Evolutionary conservation across 92 coral and sea anemone genomes (phyloP).

Genomic region (Bergia puertoricense): DNA sequence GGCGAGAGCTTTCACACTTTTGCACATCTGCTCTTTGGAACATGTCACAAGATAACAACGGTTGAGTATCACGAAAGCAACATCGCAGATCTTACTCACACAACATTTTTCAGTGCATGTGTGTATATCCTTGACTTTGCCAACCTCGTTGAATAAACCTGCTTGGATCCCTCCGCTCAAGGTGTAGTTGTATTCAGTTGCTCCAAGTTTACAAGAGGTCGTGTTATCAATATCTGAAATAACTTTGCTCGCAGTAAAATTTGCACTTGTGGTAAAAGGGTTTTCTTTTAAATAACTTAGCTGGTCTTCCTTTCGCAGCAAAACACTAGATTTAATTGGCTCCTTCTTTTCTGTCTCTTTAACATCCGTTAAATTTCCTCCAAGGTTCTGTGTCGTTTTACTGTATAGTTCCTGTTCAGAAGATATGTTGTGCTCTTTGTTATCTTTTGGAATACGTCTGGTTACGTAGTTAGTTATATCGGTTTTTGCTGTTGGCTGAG

Average conservation of each 20-base stretch:
- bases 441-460: neutral
- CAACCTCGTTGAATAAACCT: slow-evolving; percentile 86
- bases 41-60: slow-evolving; percentile 92
- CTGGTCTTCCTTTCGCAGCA: neutral
- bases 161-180: slow-evolving; percentile 81
- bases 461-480: neutral
- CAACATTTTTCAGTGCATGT: slow-evolving; percentile 82
- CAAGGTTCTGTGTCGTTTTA: neutral
- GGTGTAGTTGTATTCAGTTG: slow-evolving; percentile 76
- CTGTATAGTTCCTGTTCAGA: neutral
- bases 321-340: neutral
- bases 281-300: neutral
- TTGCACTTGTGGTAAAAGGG: neutral
- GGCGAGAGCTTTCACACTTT: slow-evolving; percentile 85
- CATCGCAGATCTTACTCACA: slow-evolving; percentile 75
- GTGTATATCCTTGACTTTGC: slow-evolving; percentile 61
- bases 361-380: neutral
- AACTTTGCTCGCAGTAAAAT: neutral
- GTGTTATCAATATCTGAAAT: neutral
- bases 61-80: slow-evolving; percentile 86
- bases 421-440: neutral
- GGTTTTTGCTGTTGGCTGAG: neutral
- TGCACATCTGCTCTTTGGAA: slow-evolving; percentile 68
- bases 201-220: slow-evolving; percentile 59
- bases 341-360: neutral